These are phyloP conservation scores for Sphaerophoria rueppellii DNA, from an alignment of 2,888 invertebrate genomes.

Conservation along the genomic window DNA sequence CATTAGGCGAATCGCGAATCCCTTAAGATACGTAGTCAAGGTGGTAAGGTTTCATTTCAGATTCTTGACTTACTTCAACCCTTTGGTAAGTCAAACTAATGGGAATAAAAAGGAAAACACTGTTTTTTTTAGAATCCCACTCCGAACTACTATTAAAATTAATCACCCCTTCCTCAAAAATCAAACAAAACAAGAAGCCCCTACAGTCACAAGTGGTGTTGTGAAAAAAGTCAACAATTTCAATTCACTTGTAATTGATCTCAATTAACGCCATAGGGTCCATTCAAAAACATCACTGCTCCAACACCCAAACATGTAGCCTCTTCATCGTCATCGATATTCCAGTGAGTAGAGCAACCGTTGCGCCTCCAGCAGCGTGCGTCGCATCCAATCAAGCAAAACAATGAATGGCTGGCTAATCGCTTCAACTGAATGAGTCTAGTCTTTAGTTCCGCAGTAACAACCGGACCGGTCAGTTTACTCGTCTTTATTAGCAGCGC, in stretches of 20 bases:
- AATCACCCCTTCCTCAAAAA: not conserved
- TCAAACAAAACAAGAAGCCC: conserved; percentile 16
- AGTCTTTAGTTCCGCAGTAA: conserved; percentile 71
- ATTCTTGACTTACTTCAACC: too few relatives aligned
- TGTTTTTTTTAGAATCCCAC: too few relatives aligned
- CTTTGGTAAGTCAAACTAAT: not conserved
- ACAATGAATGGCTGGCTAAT: conserved; percentile 44
- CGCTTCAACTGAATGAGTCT: conserved; percentile 49
- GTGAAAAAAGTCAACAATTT: conserved; percentile 68
- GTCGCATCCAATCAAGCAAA: not conserved
- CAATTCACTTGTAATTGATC: conserved; percentile 72
- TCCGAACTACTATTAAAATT: not conserved
- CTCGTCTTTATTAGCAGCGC: conserved; percentile 37
- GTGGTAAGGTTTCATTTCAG: too few relatives aligned
- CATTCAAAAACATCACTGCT: not conserved
- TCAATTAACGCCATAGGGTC: conserved; percentile 61
- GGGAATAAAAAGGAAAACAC: not conserved
- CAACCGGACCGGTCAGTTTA: conserved; percentile 63
- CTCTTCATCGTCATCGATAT: conserved; percentile 61
- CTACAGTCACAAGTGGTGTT: conserved; percentile 1
- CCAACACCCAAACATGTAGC: conserved; percentile 8
- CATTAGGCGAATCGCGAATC: too few relatives aligned
- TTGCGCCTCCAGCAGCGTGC: too few relatives aligned
- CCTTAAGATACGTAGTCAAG: too few relatives aligned
- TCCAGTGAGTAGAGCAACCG: conserved; percentile 38